A percentile compares a stretch with the other conserved stretches of the same genome.
These are phyloP conservation scores for Diarsia dahlii DNA, from an alignment of 2,888 invertebrate species.

Conservation along the genomic window DNA sequence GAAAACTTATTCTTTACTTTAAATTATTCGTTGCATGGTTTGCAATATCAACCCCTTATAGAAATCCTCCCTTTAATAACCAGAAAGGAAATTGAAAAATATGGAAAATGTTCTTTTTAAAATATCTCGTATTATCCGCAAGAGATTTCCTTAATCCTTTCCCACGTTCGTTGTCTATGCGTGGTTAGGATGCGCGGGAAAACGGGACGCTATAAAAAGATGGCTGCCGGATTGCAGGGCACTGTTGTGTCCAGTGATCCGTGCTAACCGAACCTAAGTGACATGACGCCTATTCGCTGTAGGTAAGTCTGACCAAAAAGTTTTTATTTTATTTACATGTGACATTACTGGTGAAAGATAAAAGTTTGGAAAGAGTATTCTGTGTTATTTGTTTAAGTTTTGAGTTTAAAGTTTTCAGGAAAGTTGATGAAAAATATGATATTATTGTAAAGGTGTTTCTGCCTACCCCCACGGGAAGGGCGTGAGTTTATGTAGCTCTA, in stretches of 20 bases:
- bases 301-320: slow-evolving; percentile 54
- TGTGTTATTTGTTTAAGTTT: slow-evolving; percentile 1
- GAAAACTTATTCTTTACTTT: not conserved
- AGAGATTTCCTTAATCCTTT: slow-evolving; percentile 52
- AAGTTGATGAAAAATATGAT: too few species aligned
- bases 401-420: too few species aligned
- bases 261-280: slow-evolving; percentile 32
- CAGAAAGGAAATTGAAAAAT: slow-evolving; percentile 56
- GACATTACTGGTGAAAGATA: not conserved
- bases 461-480: too few species aligned
- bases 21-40: not conserved
- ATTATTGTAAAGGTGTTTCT: too few species aligned
- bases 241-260: slow-evolving; percentile 49
- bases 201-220: slow-evolving; percentile 56
- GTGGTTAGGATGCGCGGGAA: slow-evolving; percentile 55
- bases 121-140: slow-evolving; percentile 32
- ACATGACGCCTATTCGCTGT: slow-evolving; percentile 59
- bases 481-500: too few species aligned
- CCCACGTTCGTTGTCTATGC: slow-evolving; percentile 53
- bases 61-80: not conserved
- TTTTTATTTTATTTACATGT: not conserved
- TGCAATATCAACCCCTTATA: not conserved
- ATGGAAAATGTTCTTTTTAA: slow-evolving; percentile 45
- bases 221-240: slow-evolving; percentile 28
- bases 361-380: not conserved